A percentile compares a stretch with the other conserved stretches of the same genome.
phyloP scores from a whole-genome alignment of 2,888 invertebrate genomes.

The Agrochola lota region DNA sequence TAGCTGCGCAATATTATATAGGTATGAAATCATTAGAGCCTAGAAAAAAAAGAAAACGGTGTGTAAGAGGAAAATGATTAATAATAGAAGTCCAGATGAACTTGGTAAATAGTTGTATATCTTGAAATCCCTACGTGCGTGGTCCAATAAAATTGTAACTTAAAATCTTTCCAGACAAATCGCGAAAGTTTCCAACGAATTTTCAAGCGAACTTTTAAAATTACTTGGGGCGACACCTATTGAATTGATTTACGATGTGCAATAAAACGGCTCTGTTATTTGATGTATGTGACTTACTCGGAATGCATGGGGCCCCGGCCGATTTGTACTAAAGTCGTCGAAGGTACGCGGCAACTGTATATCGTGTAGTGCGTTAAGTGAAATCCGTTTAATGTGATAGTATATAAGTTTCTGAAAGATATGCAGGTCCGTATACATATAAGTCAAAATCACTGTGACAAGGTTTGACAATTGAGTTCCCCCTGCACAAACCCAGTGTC shows the following conservation, averaged over 20 bases:
- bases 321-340: constrained; percentile 58
- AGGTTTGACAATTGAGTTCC: constrained; percentile 57
- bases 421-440: neutral
- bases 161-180: constrained; percentile 73
- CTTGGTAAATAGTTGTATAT: constrained; percentile 10
- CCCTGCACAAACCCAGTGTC: constrained; percentile 44
- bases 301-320: constrained; percentile 61
- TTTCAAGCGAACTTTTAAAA: constrained; percentile 78
- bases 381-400: constrained; percentile 41
- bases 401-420: constrained; percentile 6
- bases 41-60: constrained; percentile 32
- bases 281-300: constrained; percentile 70
- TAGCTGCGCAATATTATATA: constrained; percentile 61
- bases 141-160: constrained; percentile 53
- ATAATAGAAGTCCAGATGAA: neutral
- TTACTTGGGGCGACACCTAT: constrained; percentile 78
- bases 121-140: constrained; percentile 44
- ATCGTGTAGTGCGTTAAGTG: constrained; percentile 29
- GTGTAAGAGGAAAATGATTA: constrained; percentile 2
- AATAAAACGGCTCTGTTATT: constrained; percentile 75
- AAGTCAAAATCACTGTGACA: constrained; percentile 39
- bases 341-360: constrained; percentile 34
- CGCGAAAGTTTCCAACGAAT: constrained; percentile 77
- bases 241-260: constrained; percentile 78
- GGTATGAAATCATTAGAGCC: constrained; percentile 58